Evolutionary conservation across 2,888 invertebrate species (phyloP), one percentile per base, ranked within the genome.

Genomic region (Heliconius sara): DNA sequence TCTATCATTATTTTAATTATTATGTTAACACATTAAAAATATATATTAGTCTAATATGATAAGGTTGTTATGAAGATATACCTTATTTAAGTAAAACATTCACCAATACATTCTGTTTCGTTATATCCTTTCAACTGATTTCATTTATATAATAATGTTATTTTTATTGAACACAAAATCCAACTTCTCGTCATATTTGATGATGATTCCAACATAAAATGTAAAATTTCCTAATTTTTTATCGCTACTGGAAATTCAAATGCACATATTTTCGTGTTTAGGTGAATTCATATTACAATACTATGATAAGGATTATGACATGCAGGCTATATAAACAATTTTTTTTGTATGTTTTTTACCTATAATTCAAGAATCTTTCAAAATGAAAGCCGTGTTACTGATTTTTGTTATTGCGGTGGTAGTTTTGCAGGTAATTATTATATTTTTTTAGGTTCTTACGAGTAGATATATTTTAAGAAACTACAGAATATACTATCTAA

Each of bases 381-480:
- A 85, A 84, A 91, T 91, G 91, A 91, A 90, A 83, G 65, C 72
- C 47, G 84, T 83, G 27, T 84, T 88, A 70, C 80, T 87, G 19
- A 34, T 88, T n/a, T 81, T 87, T 3, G 43, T 88, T 60, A 82
- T 88, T 10, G 83, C 86, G 52, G 88, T 86, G 71, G 86, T 86
- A 52, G 81, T 88, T 6, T 74, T 87, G 3, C 89, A 91, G 88
- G 91, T 91, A 86, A 80, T 34, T 34, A 60, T 65, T 79, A 70
- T 79, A n/a, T 47, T 27, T 71, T 16, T 22, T 70, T 65, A 65
- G 2, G 6, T 27, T 27, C 2, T 27, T 27, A 16, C 65, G 16
- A 27, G 27, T 27, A 34, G 34, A 34, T 34, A 65, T 27, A 65
- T 25, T 16, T 13, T 27, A 65, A 27, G 65, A 27, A 65, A 65